Base-by-base conservation (phyloP, 1,140 invertebrate genomes). In the Melanaphis sacchari region DNA sequence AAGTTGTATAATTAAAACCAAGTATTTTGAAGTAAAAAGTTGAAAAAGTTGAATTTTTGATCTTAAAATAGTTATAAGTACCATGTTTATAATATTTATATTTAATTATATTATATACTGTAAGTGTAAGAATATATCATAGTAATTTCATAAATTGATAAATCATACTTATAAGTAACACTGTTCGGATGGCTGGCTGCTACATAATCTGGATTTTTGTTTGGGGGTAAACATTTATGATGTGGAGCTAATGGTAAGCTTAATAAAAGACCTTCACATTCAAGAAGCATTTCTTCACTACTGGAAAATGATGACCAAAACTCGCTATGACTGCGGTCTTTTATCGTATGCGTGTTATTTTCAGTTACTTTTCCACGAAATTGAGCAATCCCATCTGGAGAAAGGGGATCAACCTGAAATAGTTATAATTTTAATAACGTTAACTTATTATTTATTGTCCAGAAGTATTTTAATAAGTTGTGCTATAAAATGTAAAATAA, bases 281-380 rank as follows among this genome's bases (percentile, higher is more conserved):
- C 96, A 8, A 97, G 95, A 5, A 98, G 95, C 5, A 97, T 96
- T 94, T 97, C 97, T 94, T 97, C 97, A 76, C 97, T 97, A 94
- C 96, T 97, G 31, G 97, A 97, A 95, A 97, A 98, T 1, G 97
- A 97, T 0, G 97, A 97, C 96, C 97, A 97, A 94, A 97, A 97
- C 94, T 98, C 97, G 0, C 97, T 97, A 94, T 97, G 96, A 93
- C 96, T 97, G 95, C 96, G 96, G 94, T 97, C 97, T 94, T 91
- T 91, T 7, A 54, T 26, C 31, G 24, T 21, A 15, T 41, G 76
- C 2, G 96, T 94, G 0, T 96, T 96, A 0, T 96, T 96, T 94
- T 97, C 96, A 94, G 96, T 97, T 4, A 97, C 94, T 8, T 95
- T 95, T 0, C 96, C 96, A 94, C 96, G 96, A 94, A 97, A 96